A percentile compares a stretch with the other conserved stretches of the same genome.
phyloP scores from a whole-genome alignment of 2,888 invertebrate genomes.

The Leptopilina drosophilae region DNA sequence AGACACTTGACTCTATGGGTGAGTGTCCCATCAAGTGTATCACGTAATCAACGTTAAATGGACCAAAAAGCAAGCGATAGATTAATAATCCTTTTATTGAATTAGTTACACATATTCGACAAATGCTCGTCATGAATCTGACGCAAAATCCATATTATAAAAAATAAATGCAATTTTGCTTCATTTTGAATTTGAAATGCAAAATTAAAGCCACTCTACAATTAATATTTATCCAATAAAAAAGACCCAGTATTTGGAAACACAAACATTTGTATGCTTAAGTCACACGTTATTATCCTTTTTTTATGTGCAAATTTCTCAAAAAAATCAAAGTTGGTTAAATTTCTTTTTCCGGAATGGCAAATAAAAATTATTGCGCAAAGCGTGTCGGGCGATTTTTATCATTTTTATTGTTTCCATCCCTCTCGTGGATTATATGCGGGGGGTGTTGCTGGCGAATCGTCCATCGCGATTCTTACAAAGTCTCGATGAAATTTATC shows the following conservation, averaged over 20 bases:
- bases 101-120: not conserved
- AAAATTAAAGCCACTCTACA: too few relatives aligned
- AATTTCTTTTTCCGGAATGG: slow-evolving; percentile 12
- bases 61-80: not conserved
- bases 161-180: too few relatives aligned
- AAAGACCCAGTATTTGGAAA: too few relatives aligned
- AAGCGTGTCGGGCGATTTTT: slow-evolving; percentile 43
- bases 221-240: too few relatives aligned
- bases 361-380: slow-evolving; percentile 46
- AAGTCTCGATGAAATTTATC: slow-evolving; percentile 56
- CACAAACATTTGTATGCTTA: not conserved
- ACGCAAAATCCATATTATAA: too few relatives aligned
- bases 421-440: too few relatives aligned
- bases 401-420: slow-evolving; percentile 36
- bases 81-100: slow-evolving; percentile 11
- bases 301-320: slow-evolving; percentile 37
- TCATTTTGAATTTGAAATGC: too few relatives aligned
- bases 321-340: slow-evolving; percentile 48
- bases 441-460: slow-evolving; percentile 25
- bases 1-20: not conserved
- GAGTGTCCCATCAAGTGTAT: not conserved
- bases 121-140: not conserved
- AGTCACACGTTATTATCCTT: slow-evolving; percentile 28
- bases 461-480: slow-evolving; percentile 62
- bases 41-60: slow-evolving; percentile 40